These are phyloP conservation scores for Phallusia fumigata DNA, from an alignment of 23 tunicate species.

Conservation along the genomic window DNA sequence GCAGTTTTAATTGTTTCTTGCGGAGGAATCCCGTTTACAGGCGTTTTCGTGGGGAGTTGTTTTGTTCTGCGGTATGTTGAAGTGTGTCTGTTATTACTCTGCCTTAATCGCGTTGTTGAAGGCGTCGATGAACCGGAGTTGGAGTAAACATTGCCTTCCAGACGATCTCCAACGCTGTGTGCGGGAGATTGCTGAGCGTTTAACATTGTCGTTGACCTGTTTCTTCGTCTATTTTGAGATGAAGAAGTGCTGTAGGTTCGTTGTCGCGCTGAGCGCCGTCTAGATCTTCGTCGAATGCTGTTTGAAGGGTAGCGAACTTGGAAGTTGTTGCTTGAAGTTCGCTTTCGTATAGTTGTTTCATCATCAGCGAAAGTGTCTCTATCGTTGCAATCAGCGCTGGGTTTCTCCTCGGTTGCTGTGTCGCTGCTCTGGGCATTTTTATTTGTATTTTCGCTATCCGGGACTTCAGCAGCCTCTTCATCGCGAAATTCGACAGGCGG, in stretches of 20 bases:
- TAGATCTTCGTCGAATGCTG: not conserved
- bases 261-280: slow-evolving; percentile 4
- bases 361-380: not conserved
- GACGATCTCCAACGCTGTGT: not conserved
- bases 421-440: not conserved
- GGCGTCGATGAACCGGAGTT: not conserved
- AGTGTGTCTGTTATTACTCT: not conserved
- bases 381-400: not conserved
- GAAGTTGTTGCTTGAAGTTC: not conserved
- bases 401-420: not conserved
- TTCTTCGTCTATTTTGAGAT: not conserved
- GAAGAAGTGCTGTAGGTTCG: not conserved
- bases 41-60: not conserved
- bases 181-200: not conserved
- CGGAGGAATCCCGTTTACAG: not conserved
- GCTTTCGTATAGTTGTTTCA: not conserved
- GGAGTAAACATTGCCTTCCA: not conserved
- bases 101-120: not conserved
- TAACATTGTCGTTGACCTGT: not conserved
- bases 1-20: not conserved
- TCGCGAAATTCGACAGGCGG: not conserved
- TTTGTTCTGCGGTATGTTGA: not conserved
- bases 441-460: not conserved
- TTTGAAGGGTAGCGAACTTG: slow-evolving; percentile 12
- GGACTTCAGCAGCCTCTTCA: not conserved